Base-by-base conservation (phyloP, 2,797 vertebrate species). In the Gymnopithys bicolor region DNA sequence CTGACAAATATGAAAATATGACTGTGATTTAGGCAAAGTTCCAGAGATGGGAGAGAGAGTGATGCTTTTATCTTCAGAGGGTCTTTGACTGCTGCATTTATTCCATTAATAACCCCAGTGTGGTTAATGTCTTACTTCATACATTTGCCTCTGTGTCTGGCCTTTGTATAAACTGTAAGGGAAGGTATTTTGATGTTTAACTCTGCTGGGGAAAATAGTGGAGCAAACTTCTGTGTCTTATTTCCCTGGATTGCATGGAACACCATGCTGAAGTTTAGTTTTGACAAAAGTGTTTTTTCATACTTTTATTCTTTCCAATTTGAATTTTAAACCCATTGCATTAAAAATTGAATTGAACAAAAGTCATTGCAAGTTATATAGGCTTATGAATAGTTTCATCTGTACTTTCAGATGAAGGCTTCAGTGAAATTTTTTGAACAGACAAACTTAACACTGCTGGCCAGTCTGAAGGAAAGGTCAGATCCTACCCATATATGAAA, bases 21-120 rank as follows among this genome's bases (percentile, higher is more conserved):
- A 78, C 94, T 97, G 87, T 94, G 95, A 97, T 96, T 97, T 97
- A 84, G 97, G 96, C 96, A 94, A 66, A 73, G 84, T 90, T 97
- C 96, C 97, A 97, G 87, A 94, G 92, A 93, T 6, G 49, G 80
- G 92, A 96, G 89, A 96, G 89, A 97, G 95, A 97, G 97, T 93
- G 96, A 96, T 95, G 93, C 95, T 97, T 97, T 97, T 97, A 97
- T 98, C 91, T 97, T 95, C 94, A 92, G 95, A 96, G 91, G 63
- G 84, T 92, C 97, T 95, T 93, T 96, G 96, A 97, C 96, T 97
- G 96, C 95, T 93, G 87, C 79, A 91, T 97, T 92, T 97, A 96
- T 97, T 97, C 95, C 94, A 91, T 96, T 97, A 96, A 96, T 97
- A 97, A 95, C 93, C 88, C 63, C 89, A 93, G 46, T 91, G 76